Evolutionary conservation across 92 coral and sea anemone species (phyloP), one percentile per base, ranked within the genome.

Genomic region (Paragorgia papillata): DNA sequence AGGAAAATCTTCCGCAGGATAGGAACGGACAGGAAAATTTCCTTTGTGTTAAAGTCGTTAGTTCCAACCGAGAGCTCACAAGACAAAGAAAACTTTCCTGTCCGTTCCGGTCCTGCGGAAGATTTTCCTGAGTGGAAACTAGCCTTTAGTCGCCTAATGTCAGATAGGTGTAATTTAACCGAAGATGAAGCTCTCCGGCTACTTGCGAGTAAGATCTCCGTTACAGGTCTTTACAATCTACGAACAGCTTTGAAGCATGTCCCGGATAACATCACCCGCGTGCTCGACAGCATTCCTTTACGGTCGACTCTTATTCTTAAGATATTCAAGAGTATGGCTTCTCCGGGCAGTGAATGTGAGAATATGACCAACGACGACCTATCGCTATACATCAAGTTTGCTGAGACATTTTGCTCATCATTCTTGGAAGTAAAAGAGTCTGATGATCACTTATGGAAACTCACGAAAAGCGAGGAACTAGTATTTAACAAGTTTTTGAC

Each of bases 131-230:
- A n/a, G n/a, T n/a, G n/a, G n/a, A n/a, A n/a, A n/a, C n/a, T n/a
- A n/a, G n/a, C n/a, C n/a, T n/a, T n/a, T n/a, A n/a, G 1, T 43
- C 73, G 73, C 26, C 17, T 66, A 18, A 2, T 66, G 73, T 19
- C 2, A 15, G 73, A 24, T 7, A 20, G n/a, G 24, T 66, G 13
- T 18, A 20, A 35, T 53, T 6, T 82, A 14, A 82, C 27, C 18
- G 86, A 83, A 77, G 79, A 76, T 37, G 68, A 75, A 51, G 87
- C 87, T 9, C 55, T 76, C 18, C 41, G 53, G 9, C 17, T 83
- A 33, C n/a, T 83, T n/a, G 69, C 83, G 0, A 12, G 59, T 7
- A 75, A 65, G 37, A 7, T 83, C 0, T 41, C 78, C 6, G 35
- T 83, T 32, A 21, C 7, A 9, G 83, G 83, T 24, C 78, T 83